Percentiles rank a stretch among this genome's conserved stretches.
phyloP scores from a whole-genome alignment of 2,888 invertebrate genomes.

The Adineta ricciae region DNA sequence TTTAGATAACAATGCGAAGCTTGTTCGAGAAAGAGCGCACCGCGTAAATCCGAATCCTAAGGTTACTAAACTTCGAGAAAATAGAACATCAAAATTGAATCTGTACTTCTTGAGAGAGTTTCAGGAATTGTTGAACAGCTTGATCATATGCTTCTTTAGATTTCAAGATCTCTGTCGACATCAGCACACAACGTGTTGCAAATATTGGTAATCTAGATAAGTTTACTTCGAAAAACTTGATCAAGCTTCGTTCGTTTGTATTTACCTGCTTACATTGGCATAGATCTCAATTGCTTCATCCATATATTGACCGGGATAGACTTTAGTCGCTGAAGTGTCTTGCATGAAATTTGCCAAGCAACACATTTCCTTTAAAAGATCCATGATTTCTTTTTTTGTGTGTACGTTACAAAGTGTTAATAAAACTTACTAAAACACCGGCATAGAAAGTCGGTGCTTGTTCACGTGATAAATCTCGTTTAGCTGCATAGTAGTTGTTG shows the following conservation, averaged over 20 bases:
- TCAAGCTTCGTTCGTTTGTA: conserved; percentile 20
- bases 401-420: no score
- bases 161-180: conserved; percentile 76
- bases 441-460: conserved; percentile 58
- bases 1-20: conserved; percentile 80
- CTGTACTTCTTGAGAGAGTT: conserved; percentile 74
- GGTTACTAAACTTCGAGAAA: neutral
- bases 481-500: conserved; percentile 86
- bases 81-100: no score
- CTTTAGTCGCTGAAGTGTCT: conserved; percentile 39
- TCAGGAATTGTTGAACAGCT: conserved; percentile 83
- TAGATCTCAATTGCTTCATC: conserved; percentile 86
- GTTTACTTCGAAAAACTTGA: conserved; percentile 26
- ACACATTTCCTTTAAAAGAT: conserved; percentile 67
- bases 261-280: conserved; percentile 73
- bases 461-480: conserved; percentile 60
- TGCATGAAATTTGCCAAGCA: conserved; percentile 80
- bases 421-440: conserved; percentile 62
- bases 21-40: conserved; percentile 83
- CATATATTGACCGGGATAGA: conserved; percentile 60
- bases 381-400: neutral
- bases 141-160: conserved; percentile 69
- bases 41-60: conserved; percentile 80
- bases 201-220: conserved; percentile 70
- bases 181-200: conserved; percentile 77